Percentiles rank a stretch among this genome's conserved stretches.
These are phyloP conservation scores for Leucophenga varia DNA, from an alignment of 1,140 invertebrate genomes.

Conservation along the genomic window DNA sequence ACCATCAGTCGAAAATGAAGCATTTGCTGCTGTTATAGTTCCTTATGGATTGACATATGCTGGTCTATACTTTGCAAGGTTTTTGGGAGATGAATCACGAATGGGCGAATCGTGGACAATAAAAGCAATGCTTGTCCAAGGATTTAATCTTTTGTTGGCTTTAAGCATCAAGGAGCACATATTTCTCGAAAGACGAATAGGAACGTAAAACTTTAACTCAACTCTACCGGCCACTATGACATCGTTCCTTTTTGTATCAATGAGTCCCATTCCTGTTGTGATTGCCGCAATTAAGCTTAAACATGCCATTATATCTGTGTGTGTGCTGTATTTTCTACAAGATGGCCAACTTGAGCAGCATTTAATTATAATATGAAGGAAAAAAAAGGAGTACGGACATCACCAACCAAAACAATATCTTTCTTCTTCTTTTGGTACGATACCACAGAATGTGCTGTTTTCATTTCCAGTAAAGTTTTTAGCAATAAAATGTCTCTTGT, in stretches of 20 bases:
- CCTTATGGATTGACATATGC: constrained; percentile 99
- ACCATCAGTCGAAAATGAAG: constrained; percentile 96
- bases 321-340: constrained; percentile 83
- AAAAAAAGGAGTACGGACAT: constrained; percentile 94
- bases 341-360: constrained; percentile 91
- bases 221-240: constrained; percentile 92
- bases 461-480: too few relatives aligned
- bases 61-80: constrained; percentile 88
- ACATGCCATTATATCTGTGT: constrained; percentile 98
- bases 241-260: constrained; percentile 87
- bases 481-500: too few relatives aligned
- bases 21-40: constrained; percentile 95
- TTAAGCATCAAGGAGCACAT: constrained; percentile 87
- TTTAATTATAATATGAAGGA: constrained; percentile 87
- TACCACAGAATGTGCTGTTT: too few relatives aligned
- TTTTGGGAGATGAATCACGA: constrained; percentile 85
- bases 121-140: constrained; percentile 73
- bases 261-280: constrained; percentile 79
- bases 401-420: constrained; percentile 94
- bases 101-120: constrained; percentile 76
- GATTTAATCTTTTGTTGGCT: constrained; percentile 92
- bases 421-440: too few relatives aligned
- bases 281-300: constrained; percentile 90
- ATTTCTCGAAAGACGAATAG: constrained; percentile 91
- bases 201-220: constrained; percentile 98